These are phyloP conservation scores for Bothrops jararaca DNA, from an alignment of 2,113 vertebrate genomes.

Conservation along the genomic window DNA sequence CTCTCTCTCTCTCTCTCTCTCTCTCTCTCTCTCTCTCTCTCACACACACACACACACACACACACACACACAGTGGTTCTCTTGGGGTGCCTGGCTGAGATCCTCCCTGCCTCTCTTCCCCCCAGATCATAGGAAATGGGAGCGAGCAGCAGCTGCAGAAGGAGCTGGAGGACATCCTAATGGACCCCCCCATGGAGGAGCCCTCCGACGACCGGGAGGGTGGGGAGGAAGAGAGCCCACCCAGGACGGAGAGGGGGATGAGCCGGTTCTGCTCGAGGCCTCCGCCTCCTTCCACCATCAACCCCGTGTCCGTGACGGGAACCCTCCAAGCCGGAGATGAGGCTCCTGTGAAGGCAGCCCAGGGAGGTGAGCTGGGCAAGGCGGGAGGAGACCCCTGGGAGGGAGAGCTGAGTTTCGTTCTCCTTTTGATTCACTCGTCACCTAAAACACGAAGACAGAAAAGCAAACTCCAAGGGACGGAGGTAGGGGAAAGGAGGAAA, in stretches of 20 bases:
- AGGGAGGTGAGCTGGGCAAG: constrained; percentile 79
- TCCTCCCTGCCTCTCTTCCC: constrained; percentile 24
- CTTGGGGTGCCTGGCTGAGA: neutral
- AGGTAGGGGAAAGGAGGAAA: too few relatives aligned
- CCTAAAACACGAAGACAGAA: too few relatives aligned
- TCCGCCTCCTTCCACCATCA: constrained; percentile 76
- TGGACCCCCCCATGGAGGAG: constrained; percentile 91
- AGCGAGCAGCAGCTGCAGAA: constrained; percentile 95
- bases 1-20: too few relatives aligned
- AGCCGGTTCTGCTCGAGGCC: constrained; percentile 68
- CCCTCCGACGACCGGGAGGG: constrained; percentile 63
- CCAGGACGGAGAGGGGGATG: constrained; percentile 73
- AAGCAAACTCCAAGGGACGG: too few relatives aligned
- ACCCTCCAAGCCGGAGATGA: constrained; percentile 86
- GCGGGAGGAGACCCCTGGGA: too few relatives aligned
- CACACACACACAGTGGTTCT: neutral
- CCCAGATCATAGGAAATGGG: constrained; percentile 95
- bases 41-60: too few relatives aligned
- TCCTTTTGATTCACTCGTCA: too few relatives aligned
- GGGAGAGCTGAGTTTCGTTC: too few relatives aligned
- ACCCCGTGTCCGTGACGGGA: constrained; percentile 74
- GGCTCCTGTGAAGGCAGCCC: constrained; percentile 87
- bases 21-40: too few relatives aligned
- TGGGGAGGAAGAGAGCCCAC: constrained; percentile 23
- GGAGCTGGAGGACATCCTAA: constrained; percentile 94